Conservation (phyloP, 2,797 vertebrate species). For the Micrastur ruficollis region DNA sequence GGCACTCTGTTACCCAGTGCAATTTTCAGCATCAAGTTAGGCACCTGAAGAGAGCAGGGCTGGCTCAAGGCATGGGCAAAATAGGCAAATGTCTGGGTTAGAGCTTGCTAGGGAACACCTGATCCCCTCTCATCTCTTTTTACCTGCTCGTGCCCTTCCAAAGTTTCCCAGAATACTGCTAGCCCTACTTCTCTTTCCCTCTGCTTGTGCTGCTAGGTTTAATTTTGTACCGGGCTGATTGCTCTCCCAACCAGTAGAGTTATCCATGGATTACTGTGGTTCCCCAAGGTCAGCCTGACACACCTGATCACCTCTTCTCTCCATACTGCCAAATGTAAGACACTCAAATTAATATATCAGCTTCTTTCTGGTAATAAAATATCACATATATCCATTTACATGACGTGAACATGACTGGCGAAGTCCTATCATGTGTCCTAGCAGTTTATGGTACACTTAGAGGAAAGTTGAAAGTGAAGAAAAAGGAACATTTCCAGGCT, state of each 20-base stretch:
- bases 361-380: not conserved
- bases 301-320: not conserved
- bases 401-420: not conserved
- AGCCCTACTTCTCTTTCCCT: not conserved
- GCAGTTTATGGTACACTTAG: not conserved
- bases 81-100: not conserved
- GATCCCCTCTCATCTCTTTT: not conserved
- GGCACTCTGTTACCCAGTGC: not conserved
- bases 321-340: not conserved
- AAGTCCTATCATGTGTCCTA: not conserved
- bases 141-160: rapidly evolving
- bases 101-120: not conserved
- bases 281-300: not conserved
- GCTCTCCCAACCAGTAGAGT: not conserved
- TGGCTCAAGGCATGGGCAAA: not conserved
- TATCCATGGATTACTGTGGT: not conserved
- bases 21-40: not conserved
- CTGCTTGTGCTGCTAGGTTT: not conserved
- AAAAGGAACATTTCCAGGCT: constrained; percentile 43
- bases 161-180: not conserved
- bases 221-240: not conserved
- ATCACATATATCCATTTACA: not conserved
- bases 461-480: constrained; percentile 39
- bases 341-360: not conserved
- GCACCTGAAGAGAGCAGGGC: not conserved